Evolutionary conservation across 2,888 invertebrate species (phyloP).

Genomic region (Campopleginae sp.): DNA sequence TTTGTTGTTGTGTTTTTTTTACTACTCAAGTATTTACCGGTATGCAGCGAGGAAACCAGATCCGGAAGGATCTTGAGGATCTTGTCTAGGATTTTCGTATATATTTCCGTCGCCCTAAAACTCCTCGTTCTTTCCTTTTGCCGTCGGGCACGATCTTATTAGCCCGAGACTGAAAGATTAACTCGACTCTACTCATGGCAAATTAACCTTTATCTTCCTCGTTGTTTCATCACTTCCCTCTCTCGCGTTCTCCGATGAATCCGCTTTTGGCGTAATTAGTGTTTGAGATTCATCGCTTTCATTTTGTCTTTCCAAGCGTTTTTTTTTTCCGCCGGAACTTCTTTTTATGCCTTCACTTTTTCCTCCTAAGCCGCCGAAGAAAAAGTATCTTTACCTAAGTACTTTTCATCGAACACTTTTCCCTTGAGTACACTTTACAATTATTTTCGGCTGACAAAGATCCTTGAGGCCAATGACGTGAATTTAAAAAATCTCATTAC

Average conservation of each 20-base stretch:
- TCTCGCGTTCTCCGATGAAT: conserved; percentile 20
- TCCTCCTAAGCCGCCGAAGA: conserved; percentile 1
- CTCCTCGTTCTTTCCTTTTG: conserved; percentile 9
- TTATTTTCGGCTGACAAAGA: conserved; percentile 10
- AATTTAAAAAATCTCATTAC: conserved; percentile 11
- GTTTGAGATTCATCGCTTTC: conserved; percentile 55
- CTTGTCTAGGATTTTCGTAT: conserved; percentile 38
- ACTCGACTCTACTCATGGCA: conserved; percentile 45
- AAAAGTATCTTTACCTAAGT: conserved; percentile 5
- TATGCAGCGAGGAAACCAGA: conserved; percentile 14
- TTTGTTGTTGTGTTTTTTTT: neutral
- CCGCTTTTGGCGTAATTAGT: conserved; percentile 50
- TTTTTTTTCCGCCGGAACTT: neutral
- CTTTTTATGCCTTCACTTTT: conserved; percentile 6
- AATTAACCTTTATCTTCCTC: conserved; percentile 56
- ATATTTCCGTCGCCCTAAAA: conserved; percentile 49
- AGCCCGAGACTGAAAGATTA: conserved; percentile 57
- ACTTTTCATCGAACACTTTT: conserved; percentile 13
- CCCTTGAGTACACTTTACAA: conserved; percentile 6
- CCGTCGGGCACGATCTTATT: conserved; percentile 51
- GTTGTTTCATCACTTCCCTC: conserved; percentile 41
- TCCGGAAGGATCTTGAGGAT: conserved; percentile 31
- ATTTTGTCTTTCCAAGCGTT: conserved; percentile 32
- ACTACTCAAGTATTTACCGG: conserved; percentile 32
- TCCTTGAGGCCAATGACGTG: conserved; percentile 1